Base-by-base conservation (phyloP, 2,888 invertebrate species). In the Phyto melanocephala region DNA sequence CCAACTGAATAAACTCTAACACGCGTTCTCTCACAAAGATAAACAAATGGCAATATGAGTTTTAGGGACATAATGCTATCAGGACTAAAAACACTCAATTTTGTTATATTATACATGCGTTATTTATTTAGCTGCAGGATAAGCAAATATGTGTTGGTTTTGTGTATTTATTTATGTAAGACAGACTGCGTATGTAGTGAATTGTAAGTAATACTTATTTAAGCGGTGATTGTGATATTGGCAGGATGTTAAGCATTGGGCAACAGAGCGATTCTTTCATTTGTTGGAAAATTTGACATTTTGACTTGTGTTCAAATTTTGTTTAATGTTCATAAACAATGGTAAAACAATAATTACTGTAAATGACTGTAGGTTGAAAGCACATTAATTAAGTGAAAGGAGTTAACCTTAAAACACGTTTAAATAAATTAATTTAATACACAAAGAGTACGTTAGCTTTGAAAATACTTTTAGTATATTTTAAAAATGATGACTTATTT, bases 281-380 rank as follows among this genome's bases (percentile, higher is more conserved):
- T 45, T 47, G 42, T 52, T 70, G 13, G 2, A 50, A 68, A 62
- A 70, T 68, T 50, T 81, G 81, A 74, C 81, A 78, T 68, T 74
- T 81, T 75, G 78, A 76, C 80, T 70, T 56, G 72, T 72, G 63
- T 68, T 63, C n/a, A 47, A 50, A 13, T 10, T 60, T 42, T 11
- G 1, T 52, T 72, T 24, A 40, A 7, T 47, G 28, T 20, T 50
- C 13, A 1, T 24, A 20, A 11, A 54, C 40, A 20, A 37, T 50
- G n/a, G n/a, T n/a, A n/a, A n/a, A n/a, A n/a, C n/a, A n/a, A n/a
- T n/a, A n/a, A n/a, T n/a, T n/a, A n/a, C n/a, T n/a, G n/a, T n/a
- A n/a, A n/a, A n/a, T n/a, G n/a, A n/a, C n/a, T n/a, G n/a, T n/a
- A n/a, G n/a, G n/a, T n/a, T n/a, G 20, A 45, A 15, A 35, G 37